phyloP scores from a whole-genome alignment of 1,140 invertebrate genomes.

The Triops longicaudatus region DNA sequence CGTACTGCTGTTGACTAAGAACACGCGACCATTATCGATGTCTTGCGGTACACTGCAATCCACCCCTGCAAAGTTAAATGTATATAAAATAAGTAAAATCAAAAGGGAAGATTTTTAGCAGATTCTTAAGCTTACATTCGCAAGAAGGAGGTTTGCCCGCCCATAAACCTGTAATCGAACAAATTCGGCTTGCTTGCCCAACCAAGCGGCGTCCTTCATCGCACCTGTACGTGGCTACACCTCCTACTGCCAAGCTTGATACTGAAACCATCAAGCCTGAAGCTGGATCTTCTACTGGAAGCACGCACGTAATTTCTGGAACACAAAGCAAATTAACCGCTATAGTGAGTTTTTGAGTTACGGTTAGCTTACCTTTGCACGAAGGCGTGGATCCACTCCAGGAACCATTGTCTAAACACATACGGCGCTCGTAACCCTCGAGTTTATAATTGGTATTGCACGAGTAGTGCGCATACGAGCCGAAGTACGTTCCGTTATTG shows the following conservation, averaged over 20 bases:
- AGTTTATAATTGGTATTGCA: slow-evolving; percentile 73
- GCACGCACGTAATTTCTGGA: slow-evolving; percentile 62
- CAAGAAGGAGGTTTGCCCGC: slow-evolving; percentile 66
- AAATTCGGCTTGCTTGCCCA: slow-evolving; percentile 68
- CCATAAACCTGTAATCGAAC: slow-evolving; percentile 70
- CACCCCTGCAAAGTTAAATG: slow-evolving; percentile 55
- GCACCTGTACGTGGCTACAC: slow-evolving; percentile 69
- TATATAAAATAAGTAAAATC: slow-evolving; percentile 25
- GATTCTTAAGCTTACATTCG: slow-evolving; percentile 54
- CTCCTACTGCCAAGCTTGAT: slow-evolving; percentile 60
- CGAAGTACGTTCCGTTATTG: slow-evolving; percentile 78
- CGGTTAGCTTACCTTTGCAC: slow-evolving; percentile 54
- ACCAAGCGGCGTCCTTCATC: slow-evolving; percentile 66
- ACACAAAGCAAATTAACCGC: slow-evolving; percentile 33
- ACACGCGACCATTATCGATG: slow-evolving; percentile 75
- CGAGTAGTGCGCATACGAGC: slow-evolving; percentile 69
- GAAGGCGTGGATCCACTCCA: slow-evolving; percentile 69
- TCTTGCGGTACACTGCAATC: slow-evolving; percentile 67
- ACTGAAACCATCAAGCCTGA: slow-evolving; percentile 50
- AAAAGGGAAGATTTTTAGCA: neutral
- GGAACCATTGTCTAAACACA: slow-evolving; percentile 79
- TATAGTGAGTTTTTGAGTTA: neutral
- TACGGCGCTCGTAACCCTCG: slow-evolving; percentile 65
- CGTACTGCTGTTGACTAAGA: slow-evolving; percentile 72
- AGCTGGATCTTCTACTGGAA: slow-evolving; percentile 51